Base-by-base conservation (phyloP, 2,113 vertebrate species). In the Chamaea fasciata region DNA sequence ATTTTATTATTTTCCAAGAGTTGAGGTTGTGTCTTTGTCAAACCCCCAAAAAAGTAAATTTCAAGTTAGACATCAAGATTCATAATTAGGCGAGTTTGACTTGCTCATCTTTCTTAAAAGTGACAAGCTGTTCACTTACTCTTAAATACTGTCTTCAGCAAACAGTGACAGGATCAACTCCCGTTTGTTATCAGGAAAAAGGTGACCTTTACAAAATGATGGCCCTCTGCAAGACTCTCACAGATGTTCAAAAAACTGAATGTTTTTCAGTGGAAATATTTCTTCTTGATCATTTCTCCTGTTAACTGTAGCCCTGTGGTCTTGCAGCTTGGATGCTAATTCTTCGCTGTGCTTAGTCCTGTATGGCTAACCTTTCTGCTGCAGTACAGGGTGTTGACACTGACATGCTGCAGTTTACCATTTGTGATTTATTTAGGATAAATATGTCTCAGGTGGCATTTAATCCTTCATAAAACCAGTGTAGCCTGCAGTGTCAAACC, bases 381-480 rank as follows among this genome's bases (percentile, higher is more conserved):
- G 92, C 97, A 93, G 97, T 91, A 97, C 96, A 88, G 97, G 97
- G 95, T 97, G 96, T 97, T 97, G 98, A 97, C 98, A 97, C 96
- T 96, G 98, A 98, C 98, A 97, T 96, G 97, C 97, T 96, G 97
- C 97, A 96, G 97, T 98, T 98, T 97, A 98, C 98, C 92, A 83
- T 97, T 96, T 95, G 97, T 98, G 98, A 98, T 98, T 98, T 98
- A 98, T 98, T 98, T 98, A 98, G 97, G 97, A 97, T 98, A 98
- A 98, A 98, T 97, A 97, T 97, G 98, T 98, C 98, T 98, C 97
- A 94, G 98, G 97, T 98, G 97, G 98, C 98, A 98, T 98, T 98
- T 98, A 98, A 98, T 98, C 98, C 98, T 98, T 98, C 97, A 97
- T 97, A 97, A 98, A 97, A 97, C 97, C 97, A 97, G 95, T 98